Conservation (phyloP, 2,888 invertebrate genomes). For the Tipula unca region DNA sequence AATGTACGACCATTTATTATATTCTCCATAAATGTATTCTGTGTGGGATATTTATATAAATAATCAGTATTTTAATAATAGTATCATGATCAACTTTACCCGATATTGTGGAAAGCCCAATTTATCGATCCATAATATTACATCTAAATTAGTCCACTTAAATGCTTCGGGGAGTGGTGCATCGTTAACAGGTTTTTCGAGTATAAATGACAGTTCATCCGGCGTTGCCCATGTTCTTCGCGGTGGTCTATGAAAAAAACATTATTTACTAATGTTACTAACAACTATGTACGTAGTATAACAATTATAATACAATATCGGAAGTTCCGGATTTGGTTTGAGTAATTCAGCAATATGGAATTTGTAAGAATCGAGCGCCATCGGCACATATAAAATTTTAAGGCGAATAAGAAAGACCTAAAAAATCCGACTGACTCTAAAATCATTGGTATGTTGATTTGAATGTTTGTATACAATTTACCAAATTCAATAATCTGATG, state of each 20-base stretch:
- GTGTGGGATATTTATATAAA: too few relatives aligned
- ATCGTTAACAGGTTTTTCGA: conserved; percentile 37
- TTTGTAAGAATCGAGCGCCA: background rate
- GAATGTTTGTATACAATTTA: too few relatives aligned
- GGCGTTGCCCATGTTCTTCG: conserved; percentile 35
- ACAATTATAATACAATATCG: background rate
- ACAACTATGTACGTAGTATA: background rate
- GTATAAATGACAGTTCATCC: conserved; percentile 42
- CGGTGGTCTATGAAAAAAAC: background rate
- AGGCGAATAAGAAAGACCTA: background rate
- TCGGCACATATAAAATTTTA: background rate
- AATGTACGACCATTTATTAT: conserved; percentile 44
- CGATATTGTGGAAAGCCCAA: conserved; percentile 46
- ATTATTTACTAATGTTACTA: background rate
- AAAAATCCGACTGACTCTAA: too few relatives aligned
- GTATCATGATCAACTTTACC: conserved; percentile 32
- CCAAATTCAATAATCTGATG: too few relatives aligned
- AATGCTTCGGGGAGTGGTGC: conserved; percentile 42
- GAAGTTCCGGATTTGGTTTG: background rate
- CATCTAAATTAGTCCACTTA: conserved; percentile 43
- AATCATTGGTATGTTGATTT: too few relatives aligned
- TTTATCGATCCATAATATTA: conserved; percentile 44
- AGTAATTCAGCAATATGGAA: background rate
- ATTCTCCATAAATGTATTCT: conserved; percentile 42
- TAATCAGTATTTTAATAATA: background rate